A percentile compares a stretch with the other conserved stretches of the same genome.
These are phyloP conservation scores for Sminthopsis crassicaudata DNA, from an alignment of 2,113 vertebrate genomes.

Conservation along the genomic window DNA sequence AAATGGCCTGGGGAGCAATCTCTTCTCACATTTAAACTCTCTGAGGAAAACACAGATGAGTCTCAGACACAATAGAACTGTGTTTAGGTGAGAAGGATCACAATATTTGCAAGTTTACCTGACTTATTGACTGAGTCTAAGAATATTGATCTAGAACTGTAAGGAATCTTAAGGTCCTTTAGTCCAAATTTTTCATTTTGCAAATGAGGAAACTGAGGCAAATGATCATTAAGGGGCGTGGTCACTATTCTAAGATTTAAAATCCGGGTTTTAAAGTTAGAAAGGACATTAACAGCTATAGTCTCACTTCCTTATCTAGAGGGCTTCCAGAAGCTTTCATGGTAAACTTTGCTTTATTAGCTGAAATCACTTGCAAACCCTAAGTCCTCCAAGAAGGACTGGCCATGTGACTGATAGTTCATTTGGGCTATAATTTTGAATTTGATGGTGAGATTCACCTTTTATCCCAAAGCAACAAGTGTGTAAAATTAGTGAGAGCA, in stretches of 20 bases:
- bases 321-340: slow-evolving; percentile 2
- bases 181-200: background rate
- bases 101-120: background rate
- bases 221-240: background rate
- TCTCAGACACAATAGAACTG: background rate
- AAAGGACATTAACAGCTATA: background rate
- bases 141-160: background rate
- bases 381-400: background rate
- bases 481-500: slow-evolving; percentile 22
- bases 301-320: background rate
- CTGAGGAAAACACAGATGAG: background rate
- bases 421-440: slow-evolving; percentile 9
- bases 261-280: background rate
- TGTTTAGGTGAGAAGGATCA: background rate
- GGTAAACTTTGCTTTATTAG: background rate
- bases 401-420: background rate
- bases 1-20: background rate
- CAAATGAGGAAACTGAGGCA: background rate
- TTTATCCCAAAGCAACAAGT: slow-evolving; percentile 12
- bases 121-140: background rate
- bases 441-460: background rate
- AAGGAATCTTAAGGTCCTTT: background rate
- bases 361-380: background rate
- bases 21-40: background rate
- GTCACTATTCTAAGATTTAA: background rate